Base-by-base conservation (phyloP, 2,888 invertebrate species). In the Flexamia atlantica region DNA sequence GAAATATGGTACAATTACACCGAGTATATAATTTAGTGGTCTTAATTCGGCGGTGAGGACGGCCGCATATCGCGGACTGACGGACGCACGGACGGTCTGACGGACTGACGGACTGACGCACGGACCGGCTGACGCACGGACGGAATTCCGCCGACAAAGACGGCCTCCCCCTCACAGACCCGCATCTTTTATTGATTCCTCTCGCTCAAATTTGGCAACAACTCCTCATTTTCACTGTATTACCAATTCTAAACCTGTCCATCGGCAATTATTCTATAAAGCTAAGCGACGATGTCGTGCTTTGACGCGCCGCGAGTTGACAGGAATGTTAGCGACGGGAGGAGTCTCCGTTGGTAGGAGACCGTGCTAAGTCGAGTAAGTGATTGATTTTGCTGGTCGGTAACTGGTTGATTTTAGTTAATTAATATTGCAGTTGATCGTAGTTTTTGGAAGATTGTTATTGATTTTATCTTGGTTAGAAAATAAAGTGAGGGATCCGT, bases 161-260 rank as follows among this genome's bases (percentile, higher is more conserved):
- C 20, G 28, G n/a, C 74, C 30, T 53, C 53, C 74, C 82, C 32
- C 57, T 46, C 82, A 68, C 70, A 20, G 12, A 20, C 28, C 72
- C 72, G 70, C 70, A 83, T 83, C 74, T 83, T 83, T 83, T 83
- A 83, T 83, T 83, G 82, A 83, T 83, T 57, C 82, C 82, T 25
- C 57, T 83, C 57, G 74, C 82, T 83, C 74, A 83, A 83, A 83
- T 83, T 83, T 83, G 82, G 82, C 82, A 83, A 83, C 74, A 74
- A 57, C 82, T 72, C 82, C 82, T 83, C 82, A 83, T 83, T 83
- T 74, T 83, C 82, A 60, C 74, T 40, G 74, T 83, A 83, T 83
- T 74, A 74, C 82, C 82, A 83, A 83, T 83, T 83, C 82, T 83
- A 83, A 83, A 74, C 53, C 72, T 83, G 72, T 57, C 53, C 53